Base-by-base conservation (phyloP, 2,113 vertebrate genomes). In the Cyprinodon brontotheroides region DNA sequence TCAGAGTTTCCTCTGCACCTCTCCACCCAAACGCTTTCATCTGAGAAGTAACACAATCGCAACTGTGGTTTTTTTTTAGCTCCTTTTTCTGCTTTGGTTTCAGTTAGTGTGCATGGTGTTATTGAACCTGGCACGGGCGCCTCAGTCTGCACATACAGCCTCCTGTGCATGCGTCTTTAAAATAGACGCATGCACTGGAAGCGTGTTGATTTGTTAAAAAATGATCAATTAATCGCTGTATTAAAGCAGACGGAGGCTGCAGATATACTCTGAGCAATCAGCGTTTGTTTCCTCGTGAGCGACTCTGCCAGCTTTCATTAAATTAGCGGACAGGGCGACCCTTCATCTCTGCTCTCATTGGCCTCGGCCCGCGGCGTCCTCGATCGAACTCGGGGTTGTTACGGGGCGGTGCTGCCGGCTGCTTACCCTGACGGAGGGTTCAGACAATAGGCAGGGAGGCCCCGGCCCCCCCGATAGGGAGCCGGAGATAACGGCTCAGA, bases 391-490 rank as follows among this genome's bases (percentile, higher is more conserved):
- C 14, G 12, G 67, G n/a, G 50, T 75, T 68, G 71, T 82, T 84
- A 74, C 86, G 81, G 67, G 41, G 40, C 15, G 77, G 84, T 87
- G 81, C 74, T 75, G 68, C 79, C 70, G 72, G 75, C 82, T 57
- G 9, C 43, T 2, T 8, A 11, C 43, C 43, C 43, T 45, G 43
- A 9, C 9, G 5, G 5, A 11, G 50, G 50, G 50, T 17, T 85
- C n/a, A 84, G 86, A 93, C 91, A 93, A 89, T 86, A 84, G 86
- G 63, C 90, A 86, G 86, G 22, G 75, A 79, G 79, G 76, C 72
- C 50, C 86, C 45, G 67, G 73, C 86, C 75, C 29, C 29, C 29
- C 29, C 77, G 17, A 40, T 43, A 41, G 82, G 70, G 80, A 61
- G 20, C 8, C 7, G 20, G 50, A 57, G 50, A 57, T n/a, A 57